Base-by-base conservation (phyloP, 2,888 invertebrate genomes). In the Ectropis crepuscularia region DNA sequence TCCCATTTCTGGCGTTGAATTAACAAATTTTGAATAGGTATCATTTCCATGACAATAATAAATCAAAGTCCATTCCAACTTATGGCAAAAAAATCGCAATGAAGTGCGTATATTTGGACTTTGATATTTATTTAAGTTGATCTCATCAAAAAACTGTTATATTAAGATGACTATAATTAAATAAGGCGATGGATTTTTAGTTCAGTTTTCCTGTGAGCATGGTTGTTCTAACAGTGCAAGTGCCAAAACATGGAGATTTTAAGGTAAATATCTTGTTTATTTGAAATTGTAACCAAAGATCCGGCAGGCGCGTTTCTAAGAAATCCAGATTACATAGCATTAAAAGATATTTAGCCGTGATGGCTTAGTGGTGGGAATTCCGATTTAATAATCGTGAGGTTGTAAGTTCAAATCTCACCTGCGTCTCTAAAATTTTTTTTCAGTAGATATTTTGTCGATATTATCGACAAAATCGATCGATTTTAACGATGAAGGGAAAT, bases 171-270 rank as follows among this genome's bases (percentile, higher is more conserved):
- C 16, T 51, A 51, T 51, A 51, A 51, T 41, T 10, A 51, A 41
- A 7, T 11, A 50, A 50, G 6, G 12, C 8, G 12, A 39, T 39
- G 12, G 12, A 50, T 9, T 38, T 8, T 9, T 50, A 4, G 39
- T 48, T 57, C 12, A 50, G 50, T 50, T 12, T 50, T 50, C 12
- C 39, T 38, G 8, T 39, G 50, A 8, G 7, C 50, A 50, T 50
- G 39, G 50, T 39, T 2, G 39, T 50, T 50, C 8, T 39, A 50
- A 50, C 50, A 50, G 50, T 50, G 38, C 38, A 37, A 38, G 49
- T 49, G 50, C 2, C 38, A 12, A 38, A 6, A 8, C 1, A 12
- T 39, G 50, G 39, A 39, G 38, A 50, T 12, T 8, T 50, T 50
- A 51, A 51, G 10, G 51, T 51, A 41, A 51, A 51, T 51, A 51